Conservation (phyloP, 2,888 invertebrate species). For the Himalopsyche anomala region DNA sequence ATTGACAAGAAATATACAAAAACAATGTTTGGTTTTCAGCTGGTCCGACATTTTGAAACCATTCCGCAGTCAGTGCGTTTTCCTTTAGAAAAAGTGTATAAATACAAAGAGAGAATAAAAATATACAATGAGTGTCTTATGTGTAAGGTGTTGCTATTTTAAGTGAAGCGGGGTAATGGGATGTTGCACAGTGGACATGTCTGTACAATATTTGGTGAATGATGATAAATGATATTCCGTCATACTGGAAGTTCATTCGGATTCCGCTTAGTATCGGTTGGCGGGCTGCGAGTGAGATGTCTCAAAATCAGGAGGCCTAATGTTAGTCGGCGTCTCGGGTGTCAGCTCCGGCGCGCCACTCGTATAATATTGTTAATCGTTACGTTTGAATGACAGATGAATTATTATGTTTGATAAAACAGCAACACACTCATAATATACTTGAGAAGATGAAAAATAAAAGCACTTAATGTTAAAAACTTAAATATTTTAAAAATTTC, state of each 20-base stretch:
- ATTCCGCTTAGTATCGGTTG: slow-evolving; percentile 59
- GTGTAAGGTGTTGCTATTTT: slow-evolving; percentile 37
- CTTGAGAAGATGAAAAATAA: slow-evolving; percentile 34
- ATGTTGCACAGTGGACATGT: slow-evolving; percentile 57
- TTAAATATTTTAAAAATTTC: not conserved
- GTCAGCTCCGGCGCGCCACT: slow-evolving; percentile 60
- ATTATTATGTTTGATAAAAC: slow-evolving; percentile 64
- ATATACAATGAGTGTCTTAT: slow-evolving; percentile 42
- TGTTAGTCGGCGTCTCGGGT: slow-evolving; percentile 60
- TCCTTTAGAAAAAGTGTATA: slow-evolving; percentile 38
- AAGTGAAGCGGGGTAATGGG: slow-evolving; percentile 46
- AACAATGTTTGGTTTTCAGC: slow-evolving; percentile 49
- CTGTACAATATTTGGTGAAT: slow-evolving; percentile 58
- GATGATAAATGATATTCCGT: slow-evolving; percentile 61
- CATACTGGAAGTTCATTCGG: slow-evolving; percentile 63
- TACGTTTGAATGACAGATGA: slow-evolving; percentile 56
- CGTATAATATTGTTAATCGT: slow-evolving; percentile 59
- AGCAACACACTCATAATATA: slow-evolving; percentile 67
- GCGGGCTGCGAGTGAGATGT: slow-evolving; percentile 59
- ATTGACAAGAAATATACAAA: slow-evolving; percentile 41
- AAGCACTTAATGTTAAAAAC: slow-evolving; percentile 1
- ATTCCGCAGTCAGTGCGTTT: slow-evolving; percentile 47
- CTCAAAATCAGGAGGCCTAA: slow-evolving; percentile 60
- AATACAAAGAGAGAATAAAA: slow-evolving; percentile 43
- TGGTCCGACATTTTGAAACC: slow-evolving; percentile 45